Evolutionary conservation across 2,888 invertebrate genomes (phyloP).

Genomic region (Atrina japonica): DNA sequence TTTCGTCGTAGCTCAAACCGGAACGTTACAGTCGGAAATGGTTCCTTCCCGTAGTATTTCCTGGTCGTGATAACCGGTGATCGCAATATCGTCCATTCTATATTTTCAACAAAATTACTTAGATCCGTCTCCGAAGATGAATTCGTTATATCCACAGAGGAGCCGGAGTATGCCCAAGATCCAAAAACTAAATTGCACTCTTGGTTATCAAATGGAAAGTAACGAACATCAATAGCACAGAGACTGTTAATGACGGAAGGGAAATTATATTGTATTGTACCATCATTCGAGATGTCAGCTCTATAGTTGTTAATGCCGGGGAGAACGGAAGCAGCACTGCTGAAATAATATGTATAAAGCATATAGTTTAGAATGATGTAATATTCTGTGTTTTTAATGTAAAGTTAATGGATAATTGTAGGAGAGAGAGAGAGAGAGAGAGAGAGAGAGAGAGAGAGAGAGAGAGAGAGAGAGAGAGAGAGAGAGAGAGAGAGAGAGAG

Average conservation of each 20-base stretch:
- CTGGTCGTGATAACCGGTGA: slow-evolving; percentile 29
- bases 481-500: no score
- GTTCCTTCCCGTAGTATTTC: slow-evolving; percentile 37
- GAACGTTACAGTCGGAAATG: slow-evolving; percentile 47
- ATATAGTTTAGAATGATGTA: no score
- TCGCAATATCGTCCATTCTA: slow-evolving; percentile 53
- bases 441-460: no score
- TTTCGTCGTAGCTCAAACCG: slow-evolving; percentile 51
- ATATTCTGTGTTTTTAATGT: no score
- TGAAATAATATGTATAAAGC: no score
- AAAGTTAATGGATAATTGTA: no score
- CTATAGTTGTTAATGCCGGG: slow-evolving; percentile 48
- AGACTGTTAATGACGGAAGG: slow-evolving; percentile 62
- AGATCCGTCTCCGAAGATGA: slow-evolving; percentile 37
- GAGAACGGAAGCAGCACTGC: slow-evolving; percentile 8
- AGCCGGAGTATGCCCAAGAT: slow-evolving; percentile 91
- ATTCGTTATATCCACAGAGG: slow-evolving; percentile 49
- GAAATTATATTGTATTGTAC: slow-evolving; percentile 48
- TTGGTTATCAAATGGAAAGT: slow-evolving; percentile 91
- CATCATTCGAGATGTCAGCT: slow-evolving; percentile 36
- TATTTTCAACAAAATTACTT: slow-evolving; percentile 50
- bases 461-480: no score
- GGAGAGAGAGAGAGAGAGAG: no score
- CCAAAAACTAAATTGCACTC: slow-evolving; percentile 99
- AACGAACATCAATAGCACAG: slow-evolving; percentile 70